phyloP scores from a whole-genome alignment of 2,888 invertebrate genomes.

The Abrostola tripartita region DNA sequence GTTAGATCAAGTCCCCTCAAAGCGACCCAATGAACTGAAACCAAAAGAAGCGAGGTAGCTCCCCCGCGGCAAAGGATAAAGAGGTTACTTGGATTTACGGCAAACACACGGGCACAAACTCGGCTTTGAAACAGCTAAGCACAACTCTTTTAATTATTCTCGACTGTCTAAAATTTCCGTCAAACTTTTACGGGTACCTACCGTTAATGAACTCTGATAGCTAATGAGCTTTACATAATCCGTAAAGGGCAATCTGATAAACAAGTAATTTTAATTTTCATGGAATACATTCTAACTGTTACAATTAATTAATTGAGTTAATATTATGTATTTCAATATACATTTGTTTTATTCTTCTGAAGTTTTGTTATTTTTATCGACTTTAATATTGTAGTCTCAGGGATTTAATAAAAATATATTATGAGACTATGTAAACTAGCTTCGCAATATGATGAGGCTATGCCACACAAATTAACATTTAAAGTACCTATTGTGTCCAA shows the following conservation, averaged over 20 bases:
- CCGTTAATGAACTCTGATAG: slow-evolving; percentile 68
- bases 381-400: neutral
- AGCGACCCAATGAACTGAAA: slow-evolving; percentile 56
- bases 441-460: neutral
- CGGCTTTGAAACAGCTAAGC: slow-evolving; percentile 67
- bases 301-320: neutral
- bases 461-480: slow-evolving; percentile 1
- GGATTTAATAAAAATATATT: neutral
- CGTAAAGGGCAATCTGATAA: slow-evolving; percentile 52
- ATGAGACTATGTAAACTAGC: neutral
- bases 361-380: no score
- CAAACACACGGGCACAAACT: slow-evolving; percentile 60
- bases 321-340: neutral
- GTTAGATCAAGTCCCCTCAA: slow-evolving; percentile 56
- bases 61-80: slow-evolving; percentile 54
- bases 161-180: slow-evolving; percentile 63
- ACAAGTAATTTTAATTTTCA: slow-evolving; percentile 16
- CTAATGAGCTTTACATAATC: slow-evolving; percentile 68
- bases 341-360: neutral
- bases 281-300: slow-evolving; percentile 14
- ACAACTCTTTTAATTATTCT: slow-evolving; percentile 77
- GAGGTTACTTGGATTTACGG: slow-evolving; percentile 56
- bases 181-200: slow-evolving; percentile 61
- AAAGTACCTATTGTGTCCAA: neutral
- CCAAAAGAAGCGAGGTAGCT: slow-evolving; percentile 54